Conservation (phyloP, 1,140 invertebrate species). For the Achroia grisella region DNA sequence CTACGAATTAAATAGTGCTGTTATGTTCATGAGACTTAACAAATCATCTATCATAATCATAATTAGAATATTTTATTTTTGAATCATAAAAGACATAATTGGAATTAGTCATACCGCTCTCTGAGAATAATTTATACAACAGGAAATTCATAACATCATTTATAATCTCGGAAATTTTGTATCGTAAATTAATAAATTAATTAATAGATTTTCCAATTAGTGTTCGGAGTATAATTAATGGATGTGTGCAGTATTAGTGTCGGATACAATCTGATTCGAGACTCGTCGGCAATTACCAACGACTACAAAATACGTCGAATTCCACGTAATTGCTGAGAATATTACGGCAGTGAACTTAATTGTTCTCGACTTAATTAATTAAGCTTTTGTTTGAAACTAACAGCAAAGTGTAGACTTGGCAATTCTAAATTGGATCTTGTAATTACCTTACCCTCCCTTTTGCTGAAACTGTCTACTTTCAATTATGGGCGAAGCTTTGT, state of each 20-base stretch:
- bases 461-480: slow-evolving; percentile 68
- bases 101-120: neutral
- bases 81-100: neutral
- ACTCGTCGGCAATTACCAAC: slow-evolving; percentile 60
- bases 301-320: slow-evolving; percentile 70
- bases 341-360: slow-evolving; percentile 71
- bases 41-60: too few species aligned
- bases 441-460: slow-evolving; percentile 70
- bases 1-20: too few species aligned
- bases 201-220: slow-evolving; percentile 68
- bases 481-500: slow-evolving; percentile 67
- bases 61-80: too few species aligned
- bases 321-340: slow-evolving; percentile 70
- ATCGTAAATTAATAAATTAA: slow-evolving; percentile 34
- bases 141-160: slow-evolving; percentile 11
- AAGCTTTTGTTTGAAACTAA: slow-evolving; percentile 74
- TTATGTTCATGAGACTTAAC: too few species aligned
- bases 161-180: slow-evolving; percentile 12
- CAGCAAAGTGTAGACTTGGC: slow-evolving; percentile 71
- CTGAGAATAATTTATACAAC: slow-evolving; percentile 6
- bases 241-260: slow-evolving; percentile 62
- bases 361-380: slow-evolving; percentile 73
- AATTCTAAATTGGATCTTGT: slow-evolving; percentile 74
- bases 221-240: slow-evolving; percentile 62
- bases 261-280: slow-evolving; percentile 63